Evolutionary conservation across 2,113 vertebrate species (phyloP).

Genomic region (Ceyx margarethae): DNA sequence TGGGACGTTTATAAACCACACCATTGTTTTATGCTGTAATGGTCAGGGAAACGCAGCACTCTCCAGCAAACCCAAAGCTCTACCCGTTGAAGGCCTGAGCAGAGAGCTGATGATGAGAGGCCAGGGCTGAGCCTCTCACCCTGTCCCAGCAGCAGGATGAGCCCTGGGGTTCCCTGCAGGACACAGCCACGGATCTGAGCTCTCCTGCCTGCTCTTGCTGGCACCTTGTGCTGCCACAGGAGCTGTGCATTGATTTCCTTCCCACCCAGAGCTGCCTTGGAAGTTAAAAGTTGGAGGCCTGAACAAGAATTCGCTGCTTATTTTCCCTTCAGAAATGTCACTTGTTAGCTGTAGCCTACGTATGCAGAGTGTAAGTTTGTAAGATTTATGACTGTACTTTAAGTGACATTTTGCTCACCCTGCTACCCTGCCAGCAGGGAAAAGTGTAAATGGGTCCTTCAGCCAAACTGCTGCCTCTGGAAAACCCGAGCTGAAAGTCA

Average conservation of each 20-base stretch:
- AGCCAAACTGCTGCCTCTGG: background rate
- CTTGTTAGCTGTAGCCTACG: background rate
- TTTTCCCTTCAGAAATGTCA: background rate
- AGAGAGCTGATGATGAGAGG: background rate
- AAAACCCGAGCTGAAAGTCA: background rate
- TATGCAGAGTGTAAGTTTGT: background rate
- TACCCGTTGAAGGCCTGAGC: accelerated
- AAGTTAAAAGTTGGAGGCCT: background rate
- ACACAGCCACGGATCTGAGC: accelerated
- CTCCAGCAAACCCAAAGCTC: background rate
- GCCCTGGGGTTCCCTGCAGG: background rate
- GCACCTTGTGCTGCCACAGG: accelerated
- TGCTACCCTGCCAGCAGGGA: background rate
- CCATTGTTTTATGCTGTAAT: background rate
- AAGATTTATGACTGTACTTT: background rate
- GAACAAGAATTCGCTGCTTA: background rate
- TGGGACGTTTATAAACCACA: background rate
- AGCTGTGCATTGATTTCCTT: background rate
- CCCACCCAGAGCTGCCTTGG: background rate
- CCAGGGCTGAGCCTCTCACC: background rate
- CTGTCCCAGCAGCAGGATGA: accelerated
- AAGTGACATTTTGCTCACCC: background rate
- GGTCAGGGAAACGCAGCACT: background rate
- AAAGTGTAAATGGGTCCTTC: background rate
- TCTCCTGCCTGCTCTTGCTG: background rate